Conservation (phyloP, 2,797 vertebrate genomes). For the Nyctibius grandis region DNA sequence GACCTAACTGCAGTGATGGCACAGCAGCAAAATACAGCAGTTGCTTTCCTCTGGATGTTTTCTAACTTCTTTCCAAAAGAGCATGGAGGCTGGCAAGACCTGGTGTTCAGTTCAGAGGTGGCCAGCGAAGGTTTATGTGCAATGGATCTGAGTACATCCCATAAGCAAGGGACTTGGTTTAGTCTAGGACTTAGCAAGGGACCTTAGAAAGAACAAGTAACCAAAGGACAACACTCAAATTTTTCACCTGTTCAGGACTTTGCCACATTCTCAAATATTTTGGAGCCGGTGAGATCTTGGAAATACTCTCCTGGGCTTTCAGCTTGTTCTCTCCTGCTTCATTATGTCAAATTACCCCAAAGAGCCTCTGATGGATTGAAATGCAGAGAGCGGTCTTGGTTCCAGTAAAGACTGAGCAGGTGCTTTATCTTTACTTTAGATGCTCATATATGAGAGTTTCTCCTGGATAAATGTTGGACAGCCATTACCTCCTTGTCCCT, state of each 20-base stretch:
- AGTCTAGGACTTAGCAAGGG: neutral
- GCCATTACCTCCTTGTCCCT: neutral
- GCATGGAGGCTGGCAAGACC: neutral
- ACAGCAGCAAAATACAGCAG: neutral
- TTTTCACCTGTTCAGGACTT: neutral
- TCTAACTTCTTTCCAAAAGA: neutral
- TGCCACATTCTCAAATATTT: neutral
- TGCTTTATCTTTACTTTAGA: neutral
- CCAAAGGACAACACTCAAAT: neutral
- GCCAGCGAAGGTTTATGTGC: neutral
- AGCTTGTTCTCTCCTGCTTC: neutral
- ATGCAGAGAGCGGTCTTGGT: neutral
- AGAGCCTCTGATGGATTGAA: neutral
- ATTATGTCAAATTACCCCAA: neutral
- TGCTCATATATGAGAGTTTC: neutral
- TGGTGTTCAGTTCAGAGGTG: neutral
- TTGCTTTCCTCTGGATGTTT: neutral
- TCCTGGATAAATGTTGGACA: neutral
- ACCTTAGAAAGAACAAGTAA: neutral
- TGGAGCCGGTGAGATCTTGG: neutral
- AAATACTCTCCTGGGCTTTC: neutral
- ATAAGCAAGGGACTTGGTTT: neutral
- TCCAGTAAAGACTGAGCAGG: neutral
- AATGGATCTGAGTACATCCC: accelerated
- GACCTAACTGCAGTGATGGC: neutral